Evolutionary conservation across 2,797 vertebrate genomes (phyloP).

Genomic region (Microctenopoma lineatum): DNA sequence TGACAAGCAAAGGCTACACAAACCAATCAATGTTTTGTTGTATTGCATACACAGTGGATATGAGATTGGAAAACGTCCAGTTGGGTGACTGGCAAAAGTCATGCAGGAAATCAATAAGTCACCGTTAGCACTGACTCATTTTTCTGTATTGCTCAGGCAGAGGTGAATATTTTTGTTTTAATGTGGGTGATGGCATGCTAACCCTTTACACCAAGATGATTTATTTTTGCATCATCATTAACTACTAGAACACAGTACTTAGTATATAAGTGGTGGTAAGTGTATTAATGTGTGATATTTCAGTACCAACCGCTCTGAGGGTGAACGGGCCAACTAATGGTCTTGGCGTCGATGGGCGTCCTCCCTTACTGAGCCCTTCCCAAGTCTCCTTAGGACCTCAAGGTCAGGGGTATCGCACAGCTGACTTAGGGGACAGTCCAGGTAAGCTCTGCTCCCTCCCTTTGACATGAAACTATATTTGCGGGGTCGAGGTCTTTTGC

Average conservation of each 20-base stretch:
- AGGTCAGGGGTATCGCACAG: slow-evolving; percentile 83
- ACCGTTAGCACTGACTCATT: slow-evolving; percentile 51
- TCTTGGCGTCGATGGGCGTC: slow-evolving; percentile 83
- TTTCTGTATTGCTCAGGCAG: slow-evolving; percentile 47
- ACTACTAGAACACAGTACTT: too few relatives aligned
- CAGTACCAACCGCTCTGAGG: slow-evolving; percentile 86
- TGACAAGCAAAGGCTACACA: slow-evolving; percentile 70
- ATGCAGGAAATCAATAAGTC: slow-evolving; percentile 73
- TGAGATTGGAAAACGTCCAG: slow-evolving; percentile 65
- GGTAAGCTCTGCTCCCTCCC: slow-evolving; percentile 53
- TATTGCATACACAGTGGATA: slow-evolving; percentile 69
- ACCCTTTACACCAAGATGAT: too few relatives aligned
- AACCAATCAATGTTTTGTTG: slow-evolving; percentile 66
- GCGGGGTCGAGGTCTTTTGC: background rate
- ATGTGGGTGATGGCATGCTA: too few relatives aligned
- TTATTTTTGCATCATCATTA: background rate
- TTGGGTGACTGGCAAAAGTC: slow-evolving; percentile 57
- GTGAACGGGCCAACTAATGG: slow-evolving; percentile 86
- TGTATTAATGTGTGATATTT: slow-evolving; percentile 21
- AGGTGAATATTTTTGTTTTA: background rate
- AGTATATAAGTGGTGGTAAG: too few relatives aligned
- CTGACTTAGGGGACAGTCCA: slow-evolving; percentile 87
- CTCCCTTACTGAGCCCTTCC: slow-evolving; percentile 84
- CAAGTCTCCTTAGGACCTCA: slow-evolving; percentile 84
- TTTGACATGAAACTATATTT: background rate